These are phyloP conservation scores for Malurus leucopterus DNA, from an alignment of 2,797 vertebrate genomes.

Conservation along the genomic window DNA sequence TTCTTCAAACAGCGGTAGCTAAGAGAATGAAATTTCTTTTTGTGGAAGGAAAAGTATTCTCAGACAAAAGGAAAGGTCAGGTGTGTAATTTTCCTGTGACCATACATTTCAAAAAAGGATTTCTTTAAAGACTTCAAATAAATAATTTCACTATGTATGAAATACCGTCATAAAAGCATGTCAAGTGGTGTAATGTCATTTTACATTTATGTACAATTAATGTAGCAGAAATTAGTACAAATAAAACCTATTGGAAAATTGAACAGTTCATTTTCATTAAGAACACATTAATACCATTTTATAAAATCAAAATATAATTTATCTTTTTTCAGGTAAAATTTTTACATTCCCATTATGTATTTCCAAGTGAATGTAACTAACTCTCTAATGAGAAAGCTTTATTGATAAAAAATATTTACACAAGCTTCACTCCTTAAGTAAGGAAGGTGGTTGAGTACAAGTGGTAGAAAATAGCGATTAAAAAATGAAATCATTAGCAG, in stretches of 20 bases:
- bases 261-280: neutral
- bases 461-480: fast-evolving
- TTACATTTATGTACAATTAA: neutral
- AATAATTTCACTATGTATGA: neutral
- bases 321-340: neutral
- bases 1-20: neutral
- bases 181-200: neutral
- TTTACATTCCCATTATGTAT: neutral
- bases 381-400: neutral
- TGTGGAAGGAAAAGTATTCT: neutral
- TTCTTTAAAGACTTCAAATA: neutral
- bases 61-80: neutral
- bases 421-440: neutral
- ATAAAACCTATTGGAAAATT: neutral
- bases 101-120: neutral
- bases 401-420: neutral
- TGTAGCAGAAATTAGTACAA: neutral
- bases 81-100: neutral
- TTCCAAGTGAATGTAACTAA: neutral
- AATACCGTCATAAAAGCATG: neutral
- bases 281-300: neutral
- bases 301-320: neutral
- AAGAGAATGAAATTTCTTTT: neutral
- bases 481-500: neutral
- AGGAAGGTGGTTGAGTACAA: neutral